Evolutionary conservation across 2,888 invertebrate species (phyloP).

Genomic region (Diplolepis rosae): DNA sequence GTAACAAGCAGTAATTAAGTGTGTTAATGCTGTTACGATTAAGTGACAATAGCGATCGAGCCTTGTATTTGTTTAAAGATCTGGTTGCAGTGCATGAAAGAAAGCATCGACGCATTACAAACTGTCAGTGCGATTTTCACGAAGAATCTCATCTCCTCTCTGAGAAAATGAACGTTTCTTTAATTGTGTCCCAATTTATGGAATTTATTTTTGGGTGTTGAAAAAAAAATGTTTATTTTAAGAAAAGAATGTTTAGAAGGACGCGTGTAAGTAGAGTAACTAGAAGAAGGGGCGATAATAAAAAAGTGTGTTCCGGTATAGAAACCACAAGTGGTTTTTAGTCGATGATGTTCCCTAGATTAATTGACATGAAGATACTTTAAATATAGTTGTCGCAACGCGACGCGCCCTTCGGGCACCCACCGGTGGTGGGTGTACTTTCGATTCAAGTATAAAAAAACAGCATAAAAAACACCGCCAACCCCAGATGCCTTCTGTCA

Average conservation of each 20-base stretch:
- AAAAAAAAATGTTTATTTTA: not conserved
- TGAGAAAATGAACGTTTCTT: not conserved
- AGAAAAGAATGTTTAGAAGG: constrained; percentile 37
- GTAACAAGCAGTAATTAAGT: constrained; percentile 13
- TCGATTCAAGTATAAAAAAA: constrained; percentile 31
- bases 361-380: constrained; percentile 86
- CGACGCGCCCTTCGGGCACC: constrained; percentile 29
- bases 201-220: not conserved
- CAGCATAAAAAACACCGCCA: constrained; percentile 31
- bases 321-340: constrained; percentile 46
- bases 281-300: constrained; percentile 47
- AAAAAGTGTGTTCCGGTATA: constrained; percentile 51
- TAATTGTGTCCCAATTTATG: not conserved
- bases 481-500: constrained; percentile 6
- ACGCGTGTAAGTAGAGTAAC: constrained; percentile 20
- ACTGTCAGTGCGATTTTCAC: not conserved
- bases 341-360: constrained; percentile 83
- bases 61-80: not conserved
- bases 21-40: not conserved
- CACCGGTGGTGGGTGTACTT: constrained; percentile 7
- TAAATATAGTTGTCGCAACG: constrained; percentile 39
- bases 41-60: not conserved
- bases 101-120: constrained; percentile 22
- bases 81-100: constrained; percentile 23
- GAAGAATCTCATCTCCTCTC: not conserved